Conservation (phyloP, 2,113 vertebrate species). For the Thamnaconus septentrionalis region DNA sequence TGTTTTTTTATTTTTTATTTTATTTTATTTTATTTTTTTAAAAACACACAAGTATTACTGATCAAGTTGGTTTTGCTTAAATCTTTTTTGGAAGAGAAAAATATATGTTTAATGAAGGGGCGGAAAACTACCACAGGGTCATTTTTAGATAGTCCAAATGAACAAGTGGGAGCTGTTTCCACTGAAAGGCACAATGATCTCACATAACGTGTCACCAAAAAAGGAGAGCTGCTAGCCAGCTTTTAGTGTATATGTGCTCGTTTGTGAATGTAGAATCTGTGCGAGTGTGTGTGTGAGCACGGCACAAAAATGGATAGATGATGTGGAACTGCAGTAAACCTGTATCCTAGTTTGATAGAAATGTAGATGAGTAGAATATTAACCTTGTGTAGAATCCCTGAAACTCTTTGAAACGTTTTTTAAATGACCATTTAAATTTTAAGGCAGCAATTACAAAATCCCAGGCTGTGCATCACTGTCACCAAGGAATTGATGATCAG, state of each 20-base stretch:
- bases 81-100: slow-evolving; percentile 31
- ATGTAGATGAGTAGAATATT: too few species aligned
- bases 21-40: neutral
- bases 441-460: too few species aligned
- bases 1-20: slow-evolving; percentile 1
- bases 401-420: too few species aligned
- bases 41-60: neutral
- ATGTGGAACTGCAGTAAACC: too few species aligned
- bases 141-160: slow-evolving; percentile 37
- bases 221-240: slow-evolving; percentile 29
- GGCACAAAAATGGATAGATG: too few species aligned
- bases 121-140: slow-evolving; percentile 40
- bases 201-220: slow-evolving; percentile 20
- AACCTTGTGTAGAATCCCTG: too few species aligned
- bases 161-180: slow-evolving; percentile 15
- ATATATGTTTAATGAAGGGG: slow-evolving; percentile 2
- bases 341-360: too few species aligned
- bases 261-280: neutral
- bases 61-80: too few species aligned
- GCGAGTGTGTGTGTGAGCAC: too few species aligned
- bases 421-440: too few species aligned
- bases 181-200: slow-evolving; percentile 1
- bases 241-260: slow-evolving; percentile 20
- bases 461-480: too few species aligned
- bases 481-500: too few species aligned